Percentiles rank a stretch among this genome's conserved stretches.
Evolutionary conservation across 2,888 invertebrate species (phyloP).

Genomic region (Tanypteryx hageni): DNA sequence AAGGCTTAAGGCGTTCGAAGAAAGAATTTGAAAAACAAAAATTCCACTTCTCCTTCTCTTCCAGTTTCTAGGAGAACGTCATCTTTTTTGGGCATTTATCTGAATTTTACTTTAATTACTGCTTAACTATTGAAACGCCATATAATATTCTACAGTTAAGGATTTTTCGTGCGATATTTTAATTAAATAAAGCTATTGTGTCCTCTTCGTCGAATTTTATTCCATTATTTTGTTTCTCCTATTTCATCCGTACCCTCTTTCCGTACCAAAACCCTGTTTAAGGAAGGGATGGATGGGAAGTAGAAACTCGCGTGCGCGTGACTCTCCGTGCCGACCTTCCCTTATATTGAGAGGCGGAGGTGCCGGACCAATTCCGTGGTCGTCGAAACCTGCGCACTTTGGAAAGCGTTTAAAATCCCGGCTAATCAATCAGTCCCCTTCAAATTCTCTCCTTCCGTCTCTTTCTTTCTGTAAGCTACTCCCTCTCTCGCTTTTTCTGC

Average conservation of each 20-base stretch:
- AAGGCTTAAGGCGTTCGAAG: too few relatives aligned
- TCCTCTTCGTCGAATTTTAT: neutral
- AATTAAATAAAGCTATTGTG: too few relatives aligned
- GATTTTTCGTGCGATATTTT: too few relatives aligned
- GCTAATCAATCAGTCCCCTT: conserved; percentile 16
- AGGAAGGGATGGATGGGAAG: neutral
- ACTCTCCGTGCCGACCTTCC: neutral
- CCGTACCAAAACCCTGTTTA: neutral
- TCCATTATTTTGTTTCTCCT: conserved; percentile 1
- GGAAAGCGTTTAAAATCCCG: conserved; percentile 18
- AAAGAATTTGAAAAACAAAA: too few relatives aligned
- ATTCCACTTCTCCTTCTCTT: too few relatives aligned
- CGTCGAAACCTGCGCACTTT: neutral
- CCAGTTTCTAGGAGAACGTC: too few relatives aligned
- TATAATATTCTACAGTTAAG: too few relatives aligned
- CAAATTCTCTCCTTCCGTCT: neutral
- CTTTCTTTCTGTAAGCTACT: neutral
- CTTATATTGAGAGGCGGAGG: neutral
- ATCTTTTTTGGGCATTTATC: too few relatives aligned
- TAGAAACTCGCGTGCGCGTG: neutral
- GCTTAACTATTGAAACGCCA: too few relatives aligned
- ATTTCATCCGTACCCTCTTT: neutral
- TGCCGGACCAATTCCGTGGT: neutral
- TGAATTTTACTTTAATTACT: too few relatives aligned
- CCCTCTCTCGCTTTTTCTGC: neutral